Evolutionary conservation across 2,888 invertebrate genomes (phyloP), one percentile per base, ranked within the genome.

Genomic region (Ochropacha duplaris): DNA sequence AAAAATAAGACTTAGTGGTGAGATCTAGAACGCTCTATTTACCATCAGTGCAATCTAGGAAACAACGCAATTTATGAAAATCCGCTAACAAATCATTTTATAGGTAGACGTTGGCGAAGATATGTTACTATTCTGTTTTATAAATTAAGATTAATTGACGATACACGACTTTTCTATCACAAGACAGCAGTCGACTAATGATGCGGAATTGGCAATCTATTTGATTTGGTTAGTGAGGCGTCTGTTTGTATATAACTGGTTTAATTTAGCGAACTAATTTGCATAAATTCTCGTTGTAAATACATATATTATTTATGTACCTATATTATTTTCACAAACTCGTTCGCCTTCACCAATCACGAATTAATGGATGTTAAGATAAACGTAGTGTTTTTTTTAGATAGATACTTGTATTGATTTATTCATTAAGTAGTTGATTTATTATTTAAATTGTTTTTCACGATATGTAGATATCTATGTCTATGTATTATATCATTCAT

Each of bases 161-260:
- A 36, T 34, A 16, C 24, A n/a, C 51, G 39, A 39, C 34, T 22
- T 22, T 36, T 36, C 54, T 39, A 54, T 8, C 19, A 19, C 44
- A 19, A 9, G 39, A 16, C 6, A 19, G 36, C 36, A 6, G 9
- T 50, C 26, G 22, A 39, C 2, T 50, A 56, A 56, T 50, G 16
- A 26, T 49, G 26, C 26, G 26, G 22, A 31, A 28, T 56, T 19
- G 49, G 49, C 34, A 24, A 58, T 54, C 54, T 22, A 56, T 28
- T 54, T 54, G 54, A 58, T 58, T 56, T 36, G 58, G 49, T 52
- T 55, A 52, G 39, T 34, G 52, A 52, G 19, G 31, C 52, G 19
- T 39, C 4, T 24, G 36, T 55, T 58, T 54, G 28, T n/a, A 22
- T 14, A 50, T 12, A 24, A 54, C 50, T 50, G 34, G 57, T 54